Base-by-base conservation (phyloP, 2,113 vertebrate genomes). In the Syngnathus typhle region DNA sequence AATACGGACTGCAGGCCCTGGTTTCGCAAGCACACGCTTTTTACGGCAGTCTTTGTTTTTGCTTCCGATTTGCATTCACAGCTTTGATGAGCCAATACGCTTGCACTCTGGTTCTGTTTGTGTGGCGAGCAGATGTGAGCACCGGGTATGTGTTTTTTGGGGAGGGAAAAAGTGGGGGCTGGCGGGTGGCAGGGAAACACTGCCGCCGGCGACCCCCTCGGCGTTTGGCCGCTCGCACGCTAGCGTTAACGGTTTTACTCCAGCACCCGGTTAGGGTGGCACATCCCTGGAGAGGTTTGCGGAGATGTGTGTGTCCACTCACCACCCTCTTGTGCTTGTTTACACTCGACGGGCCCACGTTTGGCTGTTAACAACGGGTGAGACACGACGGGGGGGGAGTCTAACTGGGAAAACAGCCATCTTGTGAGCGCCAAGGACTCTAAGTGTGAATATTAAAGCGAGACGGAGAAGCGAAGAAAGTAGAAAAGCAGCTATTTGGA, bases 391-490 rank as follows among this genome's bases (percentile, higher is more conserved):
- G 32, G 60, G 7, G 7, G 21, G 60, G 5, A 8, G 5, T 56
- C 36, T 10, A 81, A 79, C 77, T 85, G 80, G 82, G 81, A 85
- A 81, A 86, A 85, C 79, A 84, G 79, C 77, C 74, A 72, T 81
- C 81, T 84, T 85, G 87, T 87, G 85, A 85, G 85, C 85, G 90
- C 89, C 88, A 86, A 85, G 55, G 81, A 76, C 77, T 90, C 89
- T 86, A 88, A 89, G 88, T 88, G 85, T 92, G 91, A 91, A 92
- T 92, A 91, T 91, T 90, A 92, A 92, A 87, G 87, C 90, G 85
- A 79, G 75, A 84, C 64, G 69, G 70, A 76, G 77, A 77, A 47
- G 46, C 76, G 65, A 73, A 74, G 81, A 70, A 71, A 51, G 56
- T 38, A 60, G 43, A 73, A 55, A 81, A 72, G 44, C 67, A 81